Evolutionary conservation across 1,140 invertebrate genomes (phyloP), one percentile per base, ranked within the genome.

Genomic region (Protaetia brevitarsis): DNA sequence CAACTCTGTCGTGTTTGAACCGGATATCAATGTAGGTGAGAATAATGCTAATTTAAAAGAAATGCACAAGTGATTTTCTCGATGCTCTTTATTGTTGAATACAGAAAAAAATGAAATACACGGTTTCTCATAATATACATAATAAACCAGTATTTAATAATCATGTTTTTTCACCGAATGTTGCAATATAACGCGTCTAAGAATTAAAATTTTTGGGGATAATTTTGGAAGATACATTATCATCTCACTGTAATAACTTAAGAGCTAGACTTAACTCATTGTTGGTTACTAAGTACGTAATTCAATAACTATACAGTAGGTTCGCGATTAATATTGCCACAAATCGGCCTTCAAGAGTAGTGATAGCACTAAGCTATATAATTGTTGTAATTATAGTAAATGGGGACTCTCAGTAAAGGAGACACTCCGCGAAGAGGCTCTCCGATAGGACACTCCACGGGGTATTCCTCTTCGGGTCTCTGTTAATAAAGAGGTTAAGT

Each of bases 181-280:
- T 4, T 16, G 16, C 13, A 45, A 45, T 45, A 45, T 6, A 45
- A 45, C 37, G 37, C 37, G 37, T 45, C 16, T 19, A 45, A 13
- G 37, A 45, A 4, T 45, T 45, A 13, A 45, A 45, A 19, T 45
- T 45, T 45, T 45, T 19, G 37, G 37, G 37, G 6, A 1, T 45
- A 7, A 6, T 16, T 45, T 16, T 45, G 7, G 37, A 19, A n/a
- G 37, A 45, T 45, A 34, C 31, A n/a, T n/a, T 34, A 34, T 34
- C 37, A 45, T 45, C 37, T 45, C 37, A 45, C 37, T 45, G 37
- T 45, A 45, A n/a, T 45, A 45, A 45, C 21, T 45, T 45, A 45
- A 45, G 13, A 13, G 7, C 37, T 45, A 45, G 1, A 45, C 16
- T n/a, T n/a, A n/a, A n/a, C n/a, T n/a, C n/a, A n/a, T n/a, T n/a